These are phyloP conservation scores for Tetragonula clypearis DNA, from an alignment of 1,140 invertebrate species.

Conservation along the genomic window DNA sequence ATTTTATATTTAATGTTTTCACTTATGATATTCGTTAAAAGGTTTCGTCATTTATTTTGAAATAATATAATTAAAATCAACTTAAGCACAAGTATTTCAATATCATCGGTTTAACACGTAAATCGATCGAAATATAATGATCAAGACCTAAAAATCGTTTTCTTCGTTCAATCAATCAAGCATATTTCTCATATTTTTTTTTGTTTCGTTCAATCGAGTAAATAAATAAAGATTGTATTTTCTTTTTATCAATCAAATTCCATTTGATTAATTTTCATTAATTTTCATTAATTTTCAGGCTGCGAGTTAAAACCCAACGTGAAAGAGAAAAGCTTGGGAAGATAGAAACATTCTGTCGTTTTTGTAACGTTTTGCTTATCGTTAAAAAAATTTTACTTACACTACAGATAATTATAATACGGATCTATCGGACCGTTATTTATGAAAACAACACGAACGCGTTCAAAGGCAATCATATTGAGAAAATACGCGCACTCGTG, in stretches of 20 bases:
- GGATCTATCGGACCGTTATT: background rate
- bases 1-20: background rate
- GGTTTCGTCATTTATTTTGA: background rate
- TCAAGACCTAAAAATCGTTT: background rate
- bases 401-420: background rate
- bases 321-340: background rate
- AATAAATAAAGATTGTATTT: background rate
- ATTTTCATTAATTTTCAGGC: too few species aligned
- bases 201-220: background rate
- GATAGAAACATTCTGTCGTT: background rate
- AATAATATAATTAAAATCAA: background rate
- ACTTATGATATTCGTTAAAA: background rate
- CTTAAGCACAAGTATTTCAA: background rate
- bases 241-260: background rate
- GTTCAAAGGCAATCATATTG: background rate
- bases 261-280: too few species aligned
- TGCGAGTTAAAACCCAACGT: background rate
- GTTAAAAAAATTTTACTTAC: background rate
- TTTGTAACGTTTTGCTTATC: background rate
- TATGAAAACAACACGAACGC: background rate
- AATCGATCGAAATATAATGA: background rate
- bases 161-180: background rate
- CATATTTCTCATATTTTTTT: background rate
- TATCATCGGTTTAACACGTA: background rate
- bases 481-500: background rate